Conservation (phyloP, 2,888 invertebrate genomes). For the Drosophila acutilabella region DNA sequence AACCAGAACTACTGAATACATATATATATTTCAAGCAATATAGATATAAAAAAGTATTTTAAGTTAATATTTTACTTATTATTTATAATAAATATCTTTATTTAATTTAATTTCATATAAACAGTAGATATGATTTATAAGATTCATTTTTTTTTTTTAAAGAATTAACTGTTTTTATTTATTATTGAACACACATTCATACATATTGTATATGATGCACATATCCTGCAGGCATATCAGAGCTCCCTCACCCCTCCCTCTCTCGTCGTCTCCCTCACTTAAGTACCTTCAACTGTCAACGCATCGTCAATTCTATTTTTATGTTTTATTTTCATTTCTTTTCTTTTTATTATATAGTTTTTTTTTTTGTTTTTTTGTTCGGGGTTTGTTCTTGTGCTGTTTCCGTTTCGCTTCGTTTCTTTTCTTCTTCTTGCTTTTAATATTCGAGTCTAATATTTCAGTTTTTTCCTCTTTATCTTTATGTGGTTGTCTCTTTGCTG, state of each 20-base stretch:
- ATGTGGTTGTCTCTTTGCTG: conserved; percentile 10
- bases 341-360: conserved; percentile 35
- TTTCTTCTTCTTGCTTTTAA: conserved; percentile 57
- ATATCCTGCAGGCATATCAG: conserved; percentile 53
- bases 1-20: conserved; percentile 8
- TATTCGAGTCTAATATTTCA: conserved; percentile 79
- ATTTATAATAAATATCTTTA: not conserved
- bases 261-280: not conserved
- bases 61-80: too few species aligned
- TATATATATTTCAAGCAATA: conserved; percentile 1
- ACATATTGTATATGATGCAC: conserved; percentile 42
- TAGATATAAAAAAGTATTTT: too few species aligned
- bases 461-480: conserved; percentile 48
- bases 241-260: not conserved
- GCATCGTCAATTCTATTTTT: conserved; percentile 81
- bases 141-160: too few species aligned
- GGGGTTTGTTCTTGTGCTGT: conserved; percentile 51
- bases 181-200: too few species aligned
- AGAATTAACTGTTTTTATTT: too few species aligned
- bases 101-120: not conserved
- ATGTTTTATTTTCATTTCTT: conserved; percentile 77
- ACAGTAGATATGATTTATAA: conserved; percentile 12
- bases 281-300: conserved; percentile 71
- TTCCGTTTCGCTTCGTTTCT: conserved; percentile 56
- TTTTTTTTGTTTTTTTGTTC: conserved; percentile 37